Percentiles rank a stretch among this genome's conserved stretches.
Evolutionary conservation across 2,888 invertebrate species (phyloP).

Genomic region (Cantharis flavilabris): DNA sequence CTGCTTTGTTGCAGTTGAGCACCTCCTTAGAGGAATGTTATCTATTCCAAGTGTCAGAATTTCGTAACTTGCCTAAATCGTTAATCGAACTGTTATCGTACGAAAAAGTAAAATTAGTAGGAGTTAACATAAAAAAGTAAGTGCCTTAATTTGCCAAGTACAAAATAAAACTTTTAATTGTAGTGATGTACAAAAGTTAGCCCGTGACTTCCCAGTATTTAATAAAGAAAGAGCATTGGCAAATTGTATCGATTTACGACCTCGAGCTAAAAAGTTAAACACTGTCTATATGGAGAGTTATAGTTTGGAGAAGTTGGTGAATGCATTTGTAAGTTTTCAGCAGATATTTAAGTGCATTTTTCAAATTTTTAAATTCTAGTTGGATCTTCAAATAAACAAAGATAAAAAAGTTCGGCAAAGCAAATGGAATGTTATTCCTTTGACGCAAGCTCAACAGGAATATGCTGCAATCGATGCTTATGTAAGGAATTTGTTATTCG

Average conservation of each 20-base stretch:
- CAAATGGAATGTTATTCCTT: slow-evolving; percentile 64
- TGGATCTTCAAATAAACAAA: slow-evolving; percentile 60
- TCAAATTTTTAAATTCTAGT: slow-evolving; percentile 48
- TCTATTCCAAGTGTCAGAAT: slow-evolving; percentile 61
- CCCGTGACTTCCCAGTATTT: slow-evolving; percentile 64
- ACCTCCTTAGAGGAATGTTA: slow-evolving; percentile 62
- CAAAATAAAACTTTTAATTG: slow-evolving; percentile 4
- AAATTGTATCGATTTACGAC: slow-evolving; percentile 64
- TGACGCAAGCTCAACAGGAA: slow-evolving; percentile 59
- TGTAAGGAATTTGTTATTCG: slow-evolving; percentile 54
- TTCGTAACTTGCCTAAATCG: slow-evolving; percentile 62
- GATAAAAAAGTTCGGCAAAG: slow-evolving; percentile 62
- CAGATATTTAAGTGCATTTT: not conserved
- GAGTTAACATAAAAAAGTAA: slow-evolving; percentile 68
- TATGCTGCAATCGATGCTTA: slow-evolving; percentile 72
- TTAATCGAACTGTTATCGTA: slow-evolving; percentile 61
- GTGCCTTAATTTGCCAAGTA: slow-evolving; percentile 26
- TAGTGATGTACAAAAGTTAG: slow-evolving; percentile 67
- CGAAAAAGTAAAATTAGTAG: slow-evolving; percentile 63
- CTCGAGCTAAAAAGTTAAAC: slow-evolving; percentile 61
- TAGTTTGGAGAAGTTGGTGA: slow-evolving; percentile 64
- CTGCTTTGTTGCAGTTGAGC: slow-evolving; percentile 67
- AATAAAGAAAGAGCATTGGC: slow-evolving; percentile 59
- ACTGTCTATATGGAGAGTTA: slow-evolving; percentile 60
- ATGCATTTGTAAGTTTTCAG: slow-evolving; percentile 56